Percentiles rank a stretch among this genome's conserved stretches.
phyloP scores from a whole-genome alignment of 2,888 invertebrate genomes.

The Netelia fuscicornis region DNA sequence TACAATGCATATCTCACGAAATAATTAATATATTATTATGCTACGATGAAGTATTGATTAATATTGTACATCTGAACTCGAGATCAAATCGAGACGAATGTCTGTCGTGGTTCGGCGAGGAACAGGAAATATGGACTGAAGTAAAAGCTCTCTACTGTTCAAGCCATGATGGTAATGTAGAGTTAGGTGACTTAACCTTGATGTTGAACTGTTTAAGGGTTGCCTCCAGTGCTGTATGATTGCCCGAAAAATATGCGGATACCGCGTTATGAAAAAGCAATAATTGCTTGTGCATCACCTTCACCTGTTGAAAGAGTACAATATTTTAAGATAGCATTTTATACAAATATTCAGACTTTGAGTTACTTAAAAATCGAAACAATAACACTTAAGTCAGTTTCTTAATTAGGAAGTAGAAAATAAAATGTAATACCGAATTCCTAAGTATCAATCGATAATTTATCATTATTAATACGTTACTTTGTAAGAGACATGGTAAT shows the following conservation, averaged over 20 bases:
- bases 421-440: not conserved
- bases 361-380: too few species aligned
- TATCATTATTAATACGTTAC: not conserved
- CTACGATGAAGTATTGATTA: slow-evolving; percentile 61
- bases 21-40: slow-evolving; percentile 53
- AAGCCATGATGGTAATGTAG: slow-evolving; percentile 92
- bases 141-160: slow-evolving; percentile 87
- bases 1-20: slow-evolving; percentile 53
- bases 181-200: slow-evolving; percentile 93
- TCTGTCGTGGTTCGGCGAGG: slow-evolving; percentile 23
- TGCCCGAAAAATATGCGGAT: slow-evolving; percentile 98
- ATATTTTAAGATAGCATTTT: too few species aligned
- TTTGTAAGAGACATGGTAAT: not conserved
- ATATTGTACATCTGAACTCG: slow-evolving; percentile 55
- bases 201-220: slow-evolving; percentile 98
- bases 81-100: slow-evolving; percentile 57
- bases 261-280: slow-evolving; percentile 98
- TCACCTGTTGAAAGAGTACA: slow-evolving; percentile 88
- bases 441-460: not conserved
- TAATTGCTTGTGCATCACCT: slow-evolving; percentile 99
- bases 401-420: not conserved
- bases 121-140: not conserved
- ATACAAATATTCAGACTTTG: not conserved
- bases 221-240: slow-evolving; percentile 96
- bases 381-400: too few species aligned